Evolutionary conservation across 2,797 vertebrate genomes (phyloP).

Genomic region (Dendrocincla fuliginosa): DNA sequence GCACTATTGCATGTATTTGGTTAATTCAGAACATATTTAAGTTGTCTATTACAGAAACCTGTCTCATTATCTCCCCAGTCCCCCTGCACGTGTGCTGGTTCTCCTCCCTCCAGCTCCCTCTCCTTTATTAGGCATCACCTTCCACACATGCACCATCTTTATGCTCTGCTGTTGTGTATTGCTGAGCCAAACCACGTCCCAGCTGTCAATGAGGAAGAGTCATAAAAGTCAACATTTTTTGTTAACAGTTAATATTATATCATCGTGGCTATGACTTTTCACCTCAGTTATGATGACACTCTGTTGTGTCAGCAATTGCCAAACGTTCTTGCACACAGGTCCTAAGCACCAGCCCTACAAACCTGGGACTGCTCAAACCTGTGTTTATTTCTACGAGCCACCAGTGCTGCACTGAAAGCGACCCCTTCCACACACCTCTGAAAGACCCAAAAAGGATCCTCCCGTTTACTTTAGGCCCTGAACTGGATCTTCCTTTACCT

Average conservation of each 20-base stretch:
- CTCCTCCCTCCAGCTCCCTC: neutral
- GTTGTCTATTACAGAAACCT: neutral
- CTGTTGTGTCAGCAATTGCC: neutral
- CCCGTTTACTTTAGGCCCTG: neutral
- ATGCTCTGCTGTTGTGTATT: neutral
- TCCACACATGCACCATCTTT: neutral
- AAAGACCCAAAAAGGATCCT: neutral
- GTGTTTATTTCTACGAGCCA: neutral
- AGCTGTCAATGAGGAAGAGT: fast-evolving
- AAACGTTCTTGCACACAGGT: no score
- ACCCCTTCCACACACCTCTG: neutral
- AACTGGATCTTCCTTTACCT: neutral
- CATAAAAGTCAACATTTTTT: neutral
- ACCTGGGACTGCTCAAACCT: neutral
- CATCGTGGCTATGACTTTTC: neutral
- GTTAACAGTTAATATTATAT: neutral
- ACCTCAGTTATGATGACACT: neutral
- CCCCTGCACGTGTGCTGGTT: neutral
- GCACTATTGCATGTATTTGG: neutral
- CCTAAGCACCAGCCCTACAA: neutral
- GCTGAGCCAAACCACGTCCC: fast-evolving
- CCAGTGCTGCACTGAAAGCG: neutral
- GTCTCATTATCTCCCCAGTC: neutral
- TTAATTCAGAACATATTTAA: neutral
- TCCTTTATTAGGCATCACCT: neutral